A percentile compares a stretch with the other conserved stretches of the same genome.
phyloP scores from a whole-genome alignment of 2,113 vertebrate genomes.

The Craseonycteris thonglongyai region DNA sequence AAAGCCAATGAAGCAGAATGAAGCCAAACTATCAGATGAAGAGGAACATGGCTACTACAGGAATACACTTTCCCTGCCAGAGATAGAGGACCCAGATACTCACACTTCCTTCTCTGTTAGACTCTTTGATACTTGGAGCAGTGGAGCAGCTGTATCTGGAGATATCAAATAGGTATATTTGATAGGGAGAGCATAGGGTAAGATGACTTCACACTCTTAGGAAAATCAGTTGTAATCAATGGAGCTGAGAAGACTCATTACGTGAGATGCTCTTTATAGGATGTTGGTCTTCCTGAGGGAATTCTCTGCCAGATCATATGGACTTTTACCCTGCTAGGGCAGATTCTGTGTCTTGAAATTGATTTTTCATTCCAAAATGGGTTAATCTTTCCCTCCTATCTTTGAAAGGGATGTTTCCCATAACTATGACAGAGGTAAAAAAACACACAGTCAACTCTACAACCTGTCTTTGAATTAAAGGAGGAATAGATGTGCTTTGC shows the following conservation, averaged over 20 bases:
- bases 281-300: not conserved
- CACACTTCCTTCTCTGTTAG: not conserved
- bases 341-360: slow-evolving; percentile 17
- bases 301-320: not conserved
- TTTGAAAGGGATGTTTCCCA: not conserved
- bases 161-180: not conserved
- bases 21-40: not conserved
- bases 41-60: not conserved
- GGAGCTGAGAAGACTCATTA: not conserved
- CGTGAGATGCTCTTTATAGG: not conserved
- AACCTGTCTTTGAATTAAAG: not conserved
- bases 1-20: not conserved
- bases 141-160: not conserved
- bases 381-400: not conserved
- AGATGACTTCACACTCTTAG: not conserved
- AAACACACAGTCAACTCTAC: not conserved
- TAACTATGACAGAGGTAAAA: not conserved
- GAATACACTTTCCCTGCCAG: not conserved
- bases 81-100: not conserved
- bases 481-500: not conserved
- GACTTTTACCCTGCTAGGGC: not conserved
- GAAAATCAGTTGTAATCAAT: not conserved
- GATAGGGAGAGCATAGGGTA: not conserved
- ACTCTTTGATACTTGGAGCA: not conserved
- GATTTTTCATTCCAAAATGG: slow-evolving; percentile 22